A percentile compares a stretch with the other conserved stretches of the same genome.
phyloP scores from a whole-genome alignment of 35 echinoderm and acorn worm genomes.

The Acanthaster planci region DNA sequence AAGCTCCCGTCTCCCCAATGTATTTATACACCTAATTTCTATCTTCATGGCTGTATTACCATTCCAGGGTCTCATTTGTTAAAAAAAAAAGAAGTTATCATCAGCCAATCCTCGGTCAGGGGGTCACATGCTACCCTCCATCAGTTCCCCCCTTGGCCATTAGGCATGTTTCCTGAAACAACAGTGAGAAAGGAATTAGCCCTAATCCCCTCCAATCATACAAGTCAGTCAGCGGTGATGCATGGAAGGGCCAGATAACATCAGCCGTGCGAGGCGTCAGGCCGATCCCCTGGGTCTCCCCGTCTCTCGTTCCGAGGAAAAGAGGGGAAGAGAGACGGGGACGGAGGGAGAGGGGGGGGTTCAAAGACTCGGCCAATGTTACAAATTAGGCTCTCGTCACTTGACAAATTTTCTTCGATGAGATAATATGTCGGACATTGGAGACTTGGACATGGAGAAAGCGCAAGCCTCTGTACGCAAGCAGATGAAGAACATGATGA shows the following conservation, averaged over 20 bases:
- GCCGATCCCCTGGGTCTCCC: neutral
- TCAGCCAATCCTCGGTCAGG: neutral
- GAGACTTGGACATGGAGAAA: too few relatives aligned
- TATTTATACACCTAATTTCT: neutral
- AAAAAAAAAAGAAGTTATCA: neutral
- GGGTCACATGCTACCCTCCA: neutral
- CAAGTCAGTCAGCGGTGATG: conserved; percentile 25
- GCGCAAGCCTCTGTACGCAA: too few relatives aligned
- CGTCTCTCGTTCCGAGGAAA: too few relatives aligned
- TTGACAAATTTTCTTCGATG: too few relatives aligned
- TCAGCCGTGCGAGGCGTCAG: neutral
- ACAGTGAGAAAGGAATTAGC: conserved; percentile 23
- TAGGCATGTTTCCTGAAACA: conserved; percentile 26
- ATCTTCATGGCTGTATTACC: neutral
- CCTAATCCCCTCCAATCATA: conserved; percentile 28
- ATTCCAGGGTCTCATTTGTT: conserved; percentile 1
- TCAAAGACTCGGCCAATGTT: too few relatives aligned
- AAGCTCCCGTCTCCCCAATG: neutral
- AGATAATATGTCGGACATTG: too few relatives aligned
- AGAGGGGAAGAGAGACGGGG: too few relatives aligned
- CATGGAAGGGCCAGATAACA: neutral
- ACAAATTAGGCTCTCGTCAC: too few relatives aligned
- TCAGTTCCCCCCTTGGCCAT: conserved; percentile 6
- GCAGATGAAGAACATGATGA: too few relatives aligned
- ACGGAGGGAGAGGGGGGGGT: too few relatives aligned